Conservation (phyloP, 2,888 invertebrate genomes). For the Pachymerium ferrugineum region DNA sequence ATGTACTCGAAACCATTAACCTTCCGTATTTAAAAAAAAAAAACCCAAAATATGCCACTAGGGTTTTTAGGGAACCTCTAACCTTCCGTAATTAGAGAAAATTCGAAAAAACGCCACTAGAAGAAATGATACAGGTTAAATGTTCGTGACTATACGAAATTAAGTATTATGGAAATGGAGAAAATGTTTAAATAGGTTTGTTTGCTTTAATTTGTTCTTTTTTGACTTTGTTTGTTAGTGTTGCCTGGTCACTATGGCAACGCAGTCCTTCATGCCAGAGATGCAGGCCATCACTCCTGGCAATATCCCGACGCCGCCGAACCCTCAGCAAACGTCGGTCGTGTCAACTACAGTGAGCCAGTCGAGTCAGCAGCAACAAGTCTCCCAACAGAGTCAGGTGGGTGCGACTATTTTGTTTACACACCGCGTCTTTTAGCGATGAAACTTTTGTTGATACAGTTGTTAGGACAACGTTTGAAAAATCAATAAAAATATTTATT, state of each 20-base stretch:
- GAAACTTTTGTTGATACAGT: conserved; percentile 2
- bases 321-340: conserved; percentile 37
- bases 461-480: not conserved
- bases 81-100: too few species aligned
- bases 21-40: too few species aligned
- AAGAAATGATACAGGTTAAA: too few species aligned
- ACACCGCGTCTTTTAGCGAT: not conserved
- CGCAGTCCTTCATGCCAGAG: conserved; percentile 48
- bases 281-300: conserved; percentile 47
- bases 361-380: conserved; percentile 45
- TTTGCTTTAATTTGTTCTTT: conserved; percentile 2
- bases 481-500: not conserved
- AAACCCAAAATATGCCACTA: too few species aligned
- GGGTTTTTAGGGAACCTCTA: too few species aligned
- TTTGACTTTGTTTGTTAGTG: conserved; percentile 25
- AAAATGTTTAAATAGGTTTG: not conserved
- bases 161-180: not conserved
- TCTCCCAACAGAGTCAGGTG: conserved; percentile 40
- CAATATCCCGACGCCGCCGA: conserved; percentile 40
- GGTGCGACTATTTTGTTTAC: not conserved
- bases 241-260: conserved; percentile 44
- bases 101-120: too few species aligned
- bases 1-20: not conserved
- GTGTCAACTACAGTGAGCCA: conserved; percentile 44
- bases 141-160: not conserved